Evolutionary conservation across 2,797 vertebrate genomes (phyloP).

Genomic region (Leucoraja ocellata): DNA sequence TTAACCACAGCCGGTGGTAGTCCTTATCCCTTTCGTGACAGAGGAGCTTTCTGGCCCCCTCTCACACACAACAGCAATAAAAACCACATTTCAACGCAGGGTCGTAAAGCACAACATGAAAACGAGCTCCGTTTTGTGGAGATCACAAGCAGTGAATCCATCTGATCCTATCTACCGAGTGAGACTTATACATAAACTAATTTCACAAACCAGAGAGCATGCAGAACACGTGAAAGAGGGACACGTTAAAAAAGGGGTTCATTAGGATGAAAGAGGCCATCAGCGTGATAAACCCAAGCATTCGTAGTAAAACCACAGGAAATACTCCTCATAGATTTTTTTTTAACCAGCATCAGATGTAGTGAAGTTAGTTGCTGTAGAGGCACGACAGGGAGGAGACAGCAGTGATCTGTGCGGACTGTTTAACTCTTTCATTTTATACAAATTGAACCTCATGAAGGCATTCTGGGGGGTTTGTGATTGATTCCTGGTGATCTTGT

Average conservation of each 20-base stretch:
- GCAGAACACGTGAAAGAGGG: neutral
- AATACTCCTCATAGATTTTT: conserved; percentile 28
- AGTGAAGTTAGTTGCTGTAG: neutral
- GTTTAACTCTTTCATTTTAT: conserved; percentile 31
- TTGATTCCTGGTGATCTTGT: neutral
- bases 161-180: neutral
- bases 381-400: conserved; percentile 30
- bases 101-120: neutral
- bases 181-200: neutral
- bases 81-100: conserved; percentile 23
- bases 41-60: conserved; percentile 28
- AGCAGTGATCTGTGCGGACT: conserved; percentile 17
- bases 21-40: conserved; percentile 39
- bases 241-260: neutral
- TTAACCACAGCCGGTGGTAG: conserved; percentile 26
- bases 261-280: conserved; percentile 7
- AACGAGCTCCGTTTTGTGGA: neutral
- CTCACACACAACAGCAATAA: conserved; percentile 21
- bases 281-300: conserved; percentile 21
- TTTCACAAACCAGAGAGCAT: neutral
- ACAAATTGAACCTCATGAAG: conserved; percentile 25
- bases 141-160: neutral
- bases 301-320: conserved; percentile 37
- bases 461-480: neutral
- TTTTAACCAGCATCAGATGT: conserved; percentile 24